Base-by-base conservation (phyloP, 2,888 invertebrate species). In the Callinectes sapidus region DNA sequence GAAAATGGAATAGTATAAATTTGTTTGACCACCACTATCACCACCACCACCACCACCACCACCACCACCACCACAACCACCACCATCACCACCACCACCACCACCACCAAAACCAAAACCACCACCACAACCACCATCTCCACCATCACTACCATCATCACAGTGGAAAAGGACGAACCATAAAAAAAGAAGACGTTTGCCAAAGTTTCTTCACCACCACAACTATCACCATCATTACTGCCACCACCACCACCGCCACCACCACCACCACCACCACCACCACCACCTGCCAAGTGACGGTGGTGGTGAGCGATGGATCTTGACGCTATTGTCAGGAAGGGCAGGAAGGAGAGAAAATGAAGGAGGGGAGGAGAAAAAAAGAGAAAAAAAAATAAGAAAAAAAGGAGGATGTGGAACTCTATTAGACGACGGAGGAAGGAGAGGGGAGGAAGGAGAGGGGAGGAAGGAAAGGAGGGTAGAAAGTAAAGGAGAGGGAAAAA, bases 221-320 rank as follows among this genome's bases (percentile, higher is more conserved):
- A 23, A 71, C 10, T 23, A 71, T 18, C 23, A 71, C 71, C n/a
- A n/a, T n/a, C 23, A n/a, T n/a, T 2, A 71, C 2, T 0, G 28
- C 23, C 23, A 6, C 23, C 66, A 66, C 18, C 66, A 66, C 23
- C 66, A 66, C 55, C 55, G 13, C n/a, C 66, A 66, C n/a, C 71
- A 71, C n/a, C 71, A 71, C n/a, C 28, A 71, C n/a, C 71, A 71
- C 23, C n/a, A 71, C 23, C 71, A 71, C 23, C 71, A 71, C 23
- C 71, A 71, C 71, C 71, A 71, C 8, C 71, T 66, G 5, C 71
- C 71, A 23, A 71, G 71, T 71, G 71, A 71, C 71, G 71, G 71
- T 71, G 71, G 71, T 71, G 71, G 23, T 71, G 71, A 71, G 71
- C 71, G 71, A 71, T 71, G 71, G 71, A 71, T 71, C 71, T 71